Evolutionary conservation across 2,113 vertebrate genomes (phyloP).

Genomic region (Rhodinocichla rosea): DNA sequence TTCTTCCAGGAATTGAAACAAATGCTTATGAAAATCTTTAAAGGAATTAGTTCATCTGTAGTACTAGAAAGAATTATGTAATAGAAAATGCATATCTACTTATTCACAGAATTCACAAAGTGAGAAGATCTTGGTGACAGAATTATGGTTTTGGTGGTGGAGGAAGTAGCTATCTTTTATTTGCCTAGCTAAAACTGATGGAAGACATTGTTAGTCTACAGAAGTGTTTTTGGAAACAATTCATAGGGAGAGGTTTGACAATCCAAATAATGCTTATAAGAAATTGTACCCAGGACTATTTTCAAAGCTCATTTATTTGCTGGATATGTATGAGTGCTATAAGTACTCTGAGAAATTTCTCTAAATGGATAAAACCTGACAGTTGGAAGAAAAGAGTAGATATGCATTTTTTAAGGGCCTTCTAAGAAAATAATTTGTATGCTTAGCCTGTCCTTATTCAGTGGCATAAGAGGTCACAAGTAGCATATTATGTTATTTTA

Average conservation of each 20-base stretch:
- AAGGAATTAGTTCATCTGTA: background rate
- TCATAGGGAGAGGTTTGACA: background rate
- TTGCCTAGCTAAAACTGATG: background rate
- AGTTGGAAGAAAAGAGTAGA: background rate
- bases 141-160: background rate
- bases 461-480: background rate
- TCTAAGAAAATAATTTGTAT: background rate
- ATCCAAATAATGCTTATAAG: background rate
- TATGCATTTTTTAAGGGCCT: background rate
- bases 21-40: constrained; percentile 14
- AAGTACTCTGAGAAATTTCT: background rate
- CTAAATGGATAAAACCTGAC: background rate
- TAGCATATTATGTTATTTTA: background rate
- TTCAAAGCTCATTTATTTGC: background rate
- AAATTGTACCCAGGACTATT: background rate
- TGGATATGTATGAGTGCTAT: background rate
- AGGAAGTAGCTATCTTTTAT: background rate
- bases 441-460: background rate
- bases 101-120: background rate
- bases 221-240: background rate
- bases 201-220: background rate
- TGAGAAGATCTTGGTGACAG: background rate
- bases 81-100: background rate
- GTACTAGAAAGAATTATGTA: constrained; percentile 2
- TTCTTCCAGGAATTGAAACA: background rate